Base-by-base conservation (phyloP, 2,888 invertebrate genomes). In the Busseola fusca region DNA sequence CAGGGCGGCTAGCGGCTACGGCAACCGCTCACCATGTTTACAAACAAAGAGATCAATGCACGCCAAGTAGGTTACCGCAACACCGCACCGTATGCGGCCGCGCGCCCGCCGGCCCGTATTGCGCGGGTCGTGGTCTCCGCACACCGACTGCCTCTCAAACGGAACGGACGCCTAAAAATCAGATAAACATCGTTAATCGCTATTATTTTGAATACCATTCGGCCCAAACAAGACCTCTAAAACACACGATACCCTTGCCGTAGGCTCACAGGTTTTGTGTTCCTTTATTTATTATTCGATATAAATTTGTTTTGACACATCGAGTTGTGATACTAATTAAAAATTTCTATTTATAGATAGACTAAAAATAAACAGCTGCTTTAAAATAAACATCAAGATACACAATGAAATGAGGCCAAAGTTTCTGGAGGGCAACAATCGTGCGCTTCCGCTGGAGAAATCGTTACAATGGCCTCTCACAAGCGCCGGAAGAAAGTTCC, bases 31-130 rank as follows among this genome's bases (percentile, higher is more conserved):
- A 93, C 91, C 93, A 92, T 96, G 96, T 96, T 96, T 96, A 95
- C 94, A 95, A 96, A 96, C 96, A 96, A 95, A 93, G 92, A 95
- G 96, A 96, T 94, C 95, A 96, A 96, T 89, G 96, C 87, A 90
- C 96, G 91, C 90, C 88, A 96, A 95, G 95, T 96, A 95, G 95
- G 96, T 95, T 94, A 95, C 84, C 91, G 89, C 92, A 91, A 90
- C 90, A 86, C 85, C 87, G 88, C 87, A 90, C 89, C 76, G 84
- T 76, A 87, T 86, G 90, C 88, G 88, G 83, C 78, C 78, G 84
- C 83, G 82, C 81, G 85, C 82, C 89, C 77, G 66, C 80, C 84
- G 82, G 85, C 83, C 84, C 87, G 88, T 94, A 88, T 95, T 95
- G 95, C 92, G 95, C 94, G 91, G 95, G 95, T 95, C 94, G 94